These are phyloP conservation scores for Tamandua tetradactyla DNA, from an alignment of 2,797 vertebrate species.

Conservation along the genomic window DNA sequence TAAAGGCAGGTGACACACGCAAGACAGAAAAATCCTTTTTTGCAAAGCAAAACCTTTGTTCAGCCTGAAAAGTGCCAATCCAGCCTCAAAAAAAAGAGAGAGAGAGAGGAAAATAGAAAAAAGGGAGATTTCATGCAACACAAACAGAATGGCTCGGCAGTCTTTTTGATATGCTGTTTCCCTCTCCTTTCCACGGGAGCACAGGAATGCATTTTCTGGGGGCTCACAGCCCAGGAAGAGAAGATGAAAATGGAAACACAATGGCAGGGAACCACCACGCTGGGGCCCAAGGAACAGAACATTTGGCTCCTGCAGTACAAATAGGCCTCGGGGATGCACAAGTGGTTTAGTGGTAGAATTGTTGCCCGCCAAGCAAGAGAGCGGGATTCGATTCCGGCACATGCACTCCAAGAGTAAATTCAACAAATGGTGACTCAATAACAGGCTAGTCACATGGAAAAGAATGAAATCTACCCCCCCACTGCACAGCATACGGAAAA, in stretches of 20 bases:
- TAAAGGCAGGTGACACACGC: constrained; percentile 66
- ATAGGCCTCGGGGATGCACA: too few species aligned
- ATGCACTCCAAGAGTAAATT: too few species aligned
- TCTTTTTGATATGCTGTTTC: background rate
- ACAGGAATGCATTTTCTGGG: background rate
- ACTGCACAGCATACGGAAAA: too few species aligned
- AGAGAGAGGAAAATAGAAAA: too few species aligned
- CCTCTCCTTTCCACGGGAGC: background rate
- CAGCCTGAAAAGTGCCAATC: constrained; percentile 70
- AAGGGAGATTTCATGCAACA: background rate
- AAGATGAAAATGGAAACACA: background rate
- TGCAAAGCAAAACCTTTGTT: constrained; percentile 73
- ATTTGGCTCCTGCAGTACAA: background rate
- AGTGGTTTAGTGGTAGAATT: too few species aligned
- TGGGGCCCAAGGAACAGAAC: background rate
- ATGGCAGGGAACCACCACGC: background rate
- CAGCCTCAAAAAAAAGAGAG: constrained; percentile 36
- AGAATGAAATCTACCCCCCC: too few species aligned
- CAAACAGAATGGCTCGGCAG: rapidly evolving
- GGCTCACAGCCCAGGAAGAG: background rate
- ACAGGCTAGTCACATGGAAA: too few species aligned
- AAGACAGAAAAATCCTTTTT: constrained; percentile 58
- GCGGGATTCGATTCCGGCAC: too few species aligned
- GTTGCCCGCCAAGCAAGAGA: too few species aligned
- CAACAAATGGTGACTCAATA: too few species aligned